A percentile compares a stretch with the other conserved stretches of the same genome.
Conservation (phyloP, 2,113 vertebrate species). For the Pantherophis guttatus region DNA sequence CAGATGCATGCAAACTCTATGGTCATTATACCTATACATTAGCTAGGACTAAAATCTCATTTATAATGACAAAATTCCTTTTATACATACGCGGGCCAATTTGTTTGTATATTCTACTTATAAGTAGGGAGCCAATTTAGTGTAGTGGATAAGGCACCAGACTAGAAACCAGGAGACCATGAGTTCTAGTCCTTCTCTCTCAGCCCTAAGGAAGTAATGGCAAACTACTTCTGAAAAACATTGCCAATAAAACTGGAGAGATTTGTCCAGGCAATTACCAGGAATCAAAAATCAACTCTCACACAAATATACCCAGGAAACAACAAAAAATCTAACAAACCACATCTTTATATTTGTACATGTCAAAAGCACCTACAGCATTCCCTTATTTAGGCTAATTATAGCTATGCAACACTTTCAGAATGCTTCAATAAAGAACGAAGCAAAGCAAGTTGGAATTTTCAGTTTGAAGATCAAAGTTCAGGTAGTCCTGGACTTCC, state of each 20-base stretch:
- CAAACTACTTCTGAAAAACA: neutral
- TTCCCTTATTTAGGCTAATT: no score
- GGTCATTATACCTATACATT: neutral
- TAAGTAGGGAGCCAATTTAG: neutral
- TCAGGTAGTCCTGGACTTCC: no score
- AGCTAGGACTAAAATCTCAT: slow-evolving; percentile 3
- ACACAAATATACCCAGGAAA: neutral
- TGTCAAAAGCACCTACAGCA: no score
- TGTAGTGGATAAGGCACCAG: neutral
- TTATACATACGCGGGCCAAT: neutral
- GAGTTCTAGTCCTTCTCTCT: neutral
- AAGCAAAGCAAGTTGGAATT: no score
- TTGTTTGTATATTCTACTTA: neutral
- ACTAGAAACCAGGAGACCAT: neutral
- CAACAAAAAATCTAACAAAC: no score
- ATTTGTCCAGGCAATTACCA: neutral
- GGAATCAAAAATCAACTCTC: neutral
- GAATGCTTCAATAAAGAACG: no score
- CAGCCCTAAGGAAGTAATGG: neutral
- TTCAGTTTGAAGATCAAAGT: no score
- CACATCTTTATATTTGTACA: no score
- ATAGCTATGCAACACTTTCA: no score
- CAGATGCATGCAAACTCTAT: slow-evolving; percentile 1
- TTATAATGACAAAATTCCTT: neutral
- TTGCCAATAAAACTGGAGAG: neutral